Conservation (phyloP, 2,113 vertebrate species). For the Chaetops frenatus region DNA sequence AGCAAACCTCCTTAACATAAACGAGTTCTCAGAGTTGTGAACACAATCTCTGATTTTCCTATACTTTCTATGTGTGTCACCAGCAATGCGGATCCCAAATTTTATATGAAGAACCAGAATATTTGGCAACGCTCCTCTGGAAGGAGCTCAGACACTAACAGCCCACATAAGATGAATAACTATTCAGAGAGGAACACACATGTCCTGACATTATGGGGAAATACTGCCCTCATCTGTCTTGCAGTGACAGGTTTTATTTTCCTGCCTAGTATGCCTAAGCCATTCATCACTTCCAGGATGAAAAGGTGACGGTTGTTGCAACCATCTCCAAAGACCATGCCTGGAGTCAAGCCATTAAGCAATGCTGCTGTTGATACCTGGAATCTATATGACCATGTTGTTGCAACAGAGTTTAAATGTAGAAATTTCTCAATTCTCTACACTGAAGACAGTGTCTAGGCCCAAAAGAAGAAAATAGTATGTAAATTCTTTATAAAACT, state of each 20-base stretch:
- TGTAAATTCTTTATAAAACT: background rate
- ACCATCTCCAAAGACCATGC: background rate
- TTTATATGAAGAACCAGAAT: background rate
- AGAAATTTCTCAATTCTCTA: background rate
- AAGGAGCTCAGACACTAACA: background rate
- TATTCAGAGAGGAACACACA: background rate
- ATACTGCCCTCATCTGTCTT: conserved; percentile 46
- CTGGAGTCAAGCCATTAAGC: background rate
- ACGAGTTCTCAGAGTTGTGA: background rate
- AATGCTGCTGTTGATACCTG: background rate
- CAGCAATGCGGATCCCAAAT: background rate
- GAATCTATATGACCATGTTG: background rate
- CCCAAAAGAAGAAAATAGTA: background rate
- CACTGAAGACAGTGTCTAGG: background rate
- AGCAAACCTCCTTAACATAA: background rate
- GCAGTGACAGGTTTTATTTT: background rate
- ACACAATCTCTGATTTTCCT: background rate
- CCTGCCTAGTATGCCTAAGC: background rate
- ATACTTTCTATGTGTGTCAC: background rate
- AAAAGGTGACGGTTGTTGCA: background rate
- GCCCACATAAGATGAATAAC: background rate
- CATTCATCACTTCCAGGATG: background rate
- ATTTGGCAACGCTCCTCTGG: background rate
- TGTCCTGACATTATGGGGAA: background rate
- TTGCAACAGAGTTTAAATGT: background rate